phyloP scores from a whole-genome alignment of 1,140 invertebrate species.

The Centruroides vittatus region DNA sequence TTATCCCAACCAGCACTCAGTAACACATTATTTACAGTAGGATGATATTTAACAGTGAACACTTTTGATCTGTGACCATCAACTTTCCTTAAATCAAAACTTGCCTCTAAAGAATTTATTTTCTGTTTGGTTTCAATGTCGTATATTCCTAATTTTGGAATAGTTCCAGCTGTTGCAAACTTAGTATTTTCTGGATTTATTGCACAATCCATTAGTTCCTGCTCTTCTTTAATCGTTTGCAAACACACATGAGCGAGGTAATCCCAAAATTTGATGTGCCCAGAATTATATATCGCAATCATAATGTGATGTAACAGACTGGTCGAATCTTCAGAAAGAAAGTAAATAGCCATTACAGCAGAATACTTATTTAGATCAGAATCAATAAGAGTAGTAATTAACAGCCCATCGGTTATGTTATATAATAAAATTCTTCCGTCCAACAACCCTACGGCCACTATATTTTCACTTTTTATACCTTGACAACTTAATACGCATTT shows the following conservation, averaged over 20 bases:
- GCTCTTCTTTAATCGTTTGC: not conserved
- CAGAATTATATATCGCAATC: too few species aligned
- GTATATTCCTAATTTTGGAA: not conserved
- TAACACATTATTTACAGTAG: not conserved
- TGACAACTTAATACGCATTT: too few species aligned
- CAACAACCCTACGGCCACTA: too few species aligned
- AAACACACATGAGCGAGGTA: not conserved
- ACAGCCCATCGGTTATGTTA: too few species aligned
- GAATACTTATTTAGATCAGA: too few species aligned
- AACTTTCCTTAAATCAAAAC: not conserved
- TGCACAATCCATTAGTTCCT: not conserved
- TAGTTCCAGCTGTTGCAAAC: not conserved
- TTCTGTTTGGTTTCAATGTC: not conserved
- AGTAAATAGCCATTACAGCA: too few species aligned
- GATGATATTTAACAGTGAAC: not conserved
- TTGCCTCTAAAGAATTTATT: not conserved
- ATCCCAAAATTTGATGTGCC: not conserved
- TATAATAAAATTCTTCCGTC: too few species aligned
- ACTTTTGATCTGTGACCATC: not conserved
- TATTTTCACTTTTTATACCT: too few species aligned
- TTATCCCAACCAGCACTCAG: not conserved
- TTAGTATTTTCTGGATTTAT: not conserved
- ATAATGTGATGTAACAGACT: too few species aligned
- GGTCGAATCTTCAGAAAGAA: too few species aligned
- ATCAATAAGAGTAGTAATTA: too few species aligned